Conservation (phyloP, 2,888 invertebrate genomes). For the Pemphredon lugubris region DNA sequence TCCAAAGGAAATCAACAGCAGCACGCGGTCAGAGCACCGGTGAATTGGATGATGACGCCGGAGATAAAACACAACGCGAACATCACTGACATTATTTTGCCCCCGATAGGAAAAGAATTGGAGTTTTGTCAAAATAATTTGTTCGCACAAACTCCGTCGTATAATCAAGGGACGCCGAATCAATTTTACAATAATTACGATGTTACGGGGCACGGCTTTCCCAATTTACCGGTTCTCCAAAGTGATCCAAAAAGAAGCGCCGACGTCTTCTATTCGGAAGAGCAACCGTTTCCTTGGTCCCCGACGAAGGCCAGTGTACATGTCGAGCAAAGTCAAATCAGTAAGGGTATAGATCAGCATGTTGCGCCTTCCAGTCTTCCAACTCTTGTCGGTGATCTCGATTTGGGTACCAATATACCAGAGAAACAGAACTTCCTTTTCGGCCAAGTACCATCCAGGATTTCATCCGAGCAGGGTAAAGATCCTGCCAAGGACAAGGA, state of each 20-base stretch:
- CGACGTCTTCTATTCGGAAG: slow-evolving; percentile 76
- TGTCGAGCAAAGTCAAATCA: slow-evolving; percentile 74
- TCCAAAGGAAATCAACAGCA: slow-evolving; percentile 75
- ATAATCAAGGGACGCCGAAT: slow-evolving; percentile 76
- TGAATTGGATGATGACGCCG: slow-evolving; percentile 86
- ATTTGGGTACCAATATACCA: slow-evolving; percentile 80
- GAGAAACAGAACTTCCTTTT: slow-evolving; percentile 78
- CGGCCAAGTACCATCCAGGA: slow-evolving; percentile 69
- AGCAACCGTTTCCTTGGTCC: slow-evolving; percentile 84
- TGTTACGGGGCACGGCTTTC: slow-evolving; percentile 72
- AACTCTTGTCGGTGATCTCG: slow-evolving; percentile 85
- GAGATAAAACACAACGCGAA: slow-evolving; percentile 80
- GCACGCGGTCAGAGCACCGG: slow-evolving; percentile 81
- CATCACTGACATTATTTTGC: slow-evolving; percentile 81
- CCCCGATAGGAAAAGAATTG: slow-evolving; percentile 81
- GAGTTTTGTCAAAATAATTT: slow-evolving; percentile 79
- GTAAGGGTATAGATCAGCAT: slow-evolving; percentile 76
- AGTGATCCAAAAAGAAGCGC: slow-evolving; percentile 72
- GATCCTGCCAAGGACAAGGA: slow-evolving; percentile 75
- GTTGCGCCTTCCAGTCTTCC: slow-evolving; percentile 83
- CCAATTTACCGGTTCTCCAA: slow-evolving; percentile 76
- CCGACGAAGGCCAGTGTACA: slow-evolving; percentile 82
- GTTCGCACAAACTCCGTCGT: slow-evolving; percentile 75
- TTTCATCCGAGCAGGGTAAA: slow-evolving; percentile 62
- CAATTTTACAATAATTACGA: slow-evolving; percentile 80